phyloP scores from a whole-genome alignment of 2,888 invertebrate species.

The Drosophila mayaguana region DNA sequence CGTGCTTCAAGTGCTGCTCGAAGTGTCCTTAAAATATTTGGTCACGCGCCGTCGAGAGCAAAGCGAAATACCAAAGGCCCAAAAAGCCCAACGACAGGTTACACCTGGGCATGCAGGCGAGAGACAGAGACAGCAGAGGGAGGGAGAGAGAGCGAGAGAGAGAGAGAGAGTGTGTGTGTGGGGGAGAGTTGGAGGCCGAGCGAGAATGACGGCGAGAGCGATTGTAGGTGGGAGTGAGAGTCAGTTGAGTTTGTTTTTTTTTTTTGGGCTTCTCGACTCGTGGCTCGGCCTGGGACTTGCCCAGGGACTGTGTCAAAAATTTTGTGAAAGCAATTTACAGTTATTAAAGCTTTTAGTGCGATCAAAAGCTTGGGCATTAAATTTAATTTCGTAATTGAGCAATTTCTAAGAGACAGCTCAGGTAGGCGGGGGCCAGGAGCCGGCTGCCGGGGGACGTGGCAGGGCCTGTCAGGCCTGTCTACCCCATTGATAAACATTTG shows the following conservation, averaged over 20 bases:
- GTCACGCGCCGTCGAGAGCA: constrained; percentile 63
- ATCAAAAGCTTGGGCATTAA: constrained; percentile 74
- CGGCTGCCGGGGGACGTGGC: neutral
- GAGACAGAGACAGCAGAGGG: neutral
- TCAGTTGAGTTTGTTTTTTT: neutral
- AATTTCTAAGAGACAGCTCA: constrained; percentile 47
- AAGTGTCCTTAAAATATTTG: constrained; percentile 74
- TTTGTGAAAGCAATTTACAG: constrained; percentile 78
- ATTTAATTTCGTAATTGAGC: constrained; percentile 80
- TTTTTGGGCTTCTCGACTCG: neutral
- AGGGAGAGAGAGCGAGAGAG: neutral
- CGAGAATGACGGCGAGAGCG: neutral
- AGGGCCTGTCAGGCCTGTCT: too few relatives aligned
- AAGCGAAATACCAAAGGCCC: constrained; percentile 48
- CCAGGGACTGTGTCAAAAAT: constrained; percentile 48
- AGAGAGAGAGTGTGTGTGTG: neutral
- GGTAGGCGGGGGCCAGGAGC: neutral
- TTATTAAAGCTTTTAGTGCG: constrained; percentile 82
- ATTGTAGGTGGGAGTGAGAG: neutral
- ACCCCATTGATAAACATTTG: constrained; percentile 59
- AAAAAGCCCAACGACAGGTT: constrained; percentile 27
- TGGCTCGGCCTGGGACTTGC: neutral
- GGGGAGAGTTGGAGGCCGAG: too few relatives aligned
- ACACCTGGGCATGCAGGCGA: constrained; percentile 50
- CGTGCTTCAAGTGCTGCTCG: constrained; percentile 45